phyloP scores from a whole-genome alignment of 2,113 vertebrate species.

The Reinhardtius hippoglossoides region DNA sequence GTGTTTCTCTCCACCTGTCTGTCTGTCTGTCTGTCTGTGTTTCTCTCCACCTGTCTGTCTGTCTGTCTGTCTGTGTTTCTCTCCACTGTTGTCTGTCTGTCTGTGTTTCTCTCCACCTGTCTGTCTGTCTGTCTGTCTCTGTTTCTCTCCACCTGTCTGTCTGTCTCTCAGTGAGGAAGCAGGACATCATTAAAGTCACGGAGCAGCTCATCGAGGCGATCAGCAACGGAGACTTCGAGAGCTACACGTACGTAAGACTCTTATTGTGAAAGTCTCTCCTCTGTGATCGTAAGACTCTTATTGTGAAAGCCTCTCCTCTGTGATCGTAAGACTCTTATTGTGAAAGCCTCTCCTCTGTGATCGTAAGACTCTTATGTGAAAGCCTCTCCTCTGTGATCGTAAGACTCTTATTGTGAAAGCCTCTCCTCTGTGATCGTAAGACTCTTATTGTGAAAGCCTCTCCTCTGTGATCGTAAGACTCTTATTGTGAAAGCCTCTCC shows the following conservation, averaged over 20 bases:
- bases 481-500: constrained; percentile 7
- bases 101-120: no score
- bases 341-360: no score
- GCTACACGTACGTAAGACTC: constrained; percentile 91
- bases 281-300: constrained; percentile 68
- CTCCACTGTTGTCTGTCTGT: no score
- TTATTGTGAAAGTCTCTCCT: constrained; percentile 22
- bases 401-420: not conserved
- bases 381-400: constrained; percentile 70
- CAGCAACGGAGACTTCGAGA: constrained; percentile 98
- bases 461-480: no score
- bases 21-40: constrained; percentile 24
- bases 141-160: no score
- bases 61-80: no score
- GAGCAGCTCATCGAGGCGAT: constrained; percentile 99
- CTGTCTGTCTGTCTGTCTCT: no score
- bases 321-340: constrained; percentile 4
- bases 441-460: no score
- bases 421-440: constrained; percentile 70
- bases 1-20: no score
- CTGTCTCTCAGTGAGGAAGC: constrained; percentile 89
- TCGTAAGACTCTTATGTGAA: not conserved
- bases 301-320: constrained; percentile 67
- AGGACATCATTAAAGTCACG: constrained; percentile 99
- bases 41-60: no score